phyloP scores from a whole-genome alignment of 2,888 invertebrate genomes.

The Microchrysa polita region DNA sequence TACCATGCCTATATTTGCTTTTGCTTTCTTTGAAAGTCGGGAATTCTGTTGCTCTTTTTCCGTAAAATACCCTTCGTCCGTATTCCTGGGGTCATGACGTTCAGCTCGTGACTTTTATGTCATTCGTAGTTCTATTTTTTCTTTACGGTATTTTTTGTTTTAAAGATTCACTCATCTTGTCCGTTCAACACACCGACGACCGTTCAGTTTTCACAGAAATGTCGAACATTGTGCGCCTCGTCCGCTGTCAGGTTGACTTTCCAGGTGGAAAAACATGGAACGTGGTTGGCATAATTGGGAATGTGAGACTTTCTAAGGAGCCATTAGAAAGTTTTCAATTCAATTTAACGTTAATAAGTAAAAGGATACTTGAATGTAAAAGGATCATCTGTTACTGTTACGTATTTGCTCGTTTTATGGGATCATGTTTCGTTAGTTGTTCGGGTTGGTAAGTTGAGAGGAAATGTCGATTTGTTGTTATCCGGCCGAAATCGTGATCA shows the following conservation, averaged over 20 bases:
- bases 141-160: background rate
- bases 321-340: slow-evolving; percentile 36
- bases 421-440: too few relatives aligned
- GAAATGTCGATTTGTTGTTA: too few relatives aligned
- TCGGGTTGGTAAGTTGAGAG: too few relatives aligned
- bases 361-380: slow-evolving; percentile 38
- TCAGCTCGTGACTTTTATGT: background rate
- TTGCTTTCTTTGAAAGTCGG: background rate
- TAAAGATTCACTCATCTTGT: background rate
- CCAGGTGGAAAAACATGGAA: slow-evolving; percentile 7
- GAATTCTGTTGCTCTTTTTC: background rate
- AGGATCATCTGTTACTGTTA: slow-evolving; percentile 35
- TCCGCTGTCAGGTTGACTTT: background rate
- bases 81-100: too few relatives aligned
- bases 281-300: slow-evolving; percentile 35
- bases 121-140: too few relatives aligned
- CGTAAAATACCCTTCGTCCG: too few relatives aligned
- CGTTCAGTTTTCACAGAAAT: background rate
- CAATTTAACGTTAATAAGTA: slow-evolving; percentile 38
- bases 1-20: background rate
- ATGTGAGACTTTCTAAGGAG: slow-evolving; percentile 33
- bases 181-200: background rate
- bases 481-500: too few relatives aligned
- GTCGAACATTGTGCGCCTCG: background rate
- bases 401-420: background rate